Evolutionary conservation across 2,797 vertebrate genomes (phyloP).

Genomic region (Danio albolineatus): DNA sequence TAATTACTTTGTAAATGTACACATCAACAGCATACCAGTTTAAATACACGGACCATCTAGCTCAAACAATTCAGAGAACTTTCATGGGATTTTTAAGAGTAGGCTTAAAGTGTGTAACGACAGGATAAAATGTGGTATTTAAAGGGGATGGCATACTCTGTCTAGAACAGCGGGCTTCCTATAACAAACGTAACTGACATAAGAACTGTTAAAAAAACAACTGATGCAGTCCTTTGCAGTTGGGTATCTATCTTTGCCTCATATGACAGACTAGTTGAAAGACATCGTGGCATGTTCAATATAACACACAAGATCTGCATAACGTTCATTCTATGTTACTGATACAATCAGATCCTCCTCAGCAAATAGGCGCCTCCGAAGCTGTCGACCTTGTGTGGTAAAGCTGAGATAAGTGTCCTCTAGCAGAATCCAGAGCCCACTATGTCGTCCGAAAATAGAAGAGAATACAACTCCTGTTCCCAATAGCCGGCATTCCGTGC

Average conservation of each 20-base stretch:
- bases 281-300: constrained; percentile 1
- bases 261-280: constrained; percentile 3
- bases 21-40: not conserved
- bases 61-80: not conserved
- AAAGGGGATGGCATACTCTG: not conserved
- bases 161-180: not conserved
- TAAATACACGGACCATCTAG: not conserved
- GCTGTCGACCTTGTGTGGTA: constrained; percentile 69
- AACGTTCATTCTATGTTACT: constrained; percentile 48
- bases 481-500: constrained; percentile 64
- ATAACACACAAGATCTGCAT: constrained; percentile 32
- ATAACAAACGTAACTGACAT: not conserved
- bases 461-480: constrained; percentile 66
- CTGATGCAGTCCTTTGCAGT: not conserved
- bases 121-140: not conserved
- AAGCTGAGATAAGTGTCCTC: constrained; percentile 68
- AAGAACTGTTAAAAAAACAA: not conserved
- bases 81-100: not conserved
- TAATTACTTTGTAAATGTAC: not conserved
- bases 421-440: constrained; percentile 56
- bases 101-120: constrained; percentile 3
- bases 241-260: not conserved
- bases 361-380: constrained; percentile 50
- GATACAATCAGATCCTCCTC: constrained; percentile 53
- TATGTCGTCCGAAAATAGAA: constrained; percentile 66